Evolutionary conservation across 2,888 invertebrate genomes (phyloP).

Genomic region (Druceiella hillmani): DNA sequence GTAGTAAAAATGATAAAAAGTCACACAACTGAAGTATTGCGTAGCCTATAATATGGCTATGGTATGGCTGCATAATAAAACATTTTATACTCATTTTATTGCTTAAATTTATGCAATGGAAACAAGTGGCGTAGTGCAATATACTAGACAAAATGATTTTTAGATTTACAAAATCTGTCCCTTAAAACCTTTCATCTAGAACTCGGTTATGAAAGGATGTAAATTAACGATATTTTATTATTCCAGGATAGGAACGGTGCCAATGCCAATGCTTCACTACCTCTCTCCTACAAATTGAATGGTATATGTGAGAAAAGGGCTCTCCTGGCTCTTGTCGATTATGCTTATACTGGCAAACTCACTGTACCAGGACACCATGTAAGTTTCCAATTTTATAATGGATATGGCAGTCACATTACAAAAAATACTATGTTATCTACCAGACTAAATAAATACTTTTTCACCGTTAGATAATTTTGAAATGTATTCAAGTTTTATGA

Average conservation of each 20-base stretch:
- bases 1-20: too few relatives aligned
- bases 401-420: conserved; percentile 6
- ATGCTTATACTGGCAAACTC: conserved; percentile 73
- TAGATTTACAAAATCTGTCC: too few relatives aligned
- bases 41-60: too few relatives aligned
- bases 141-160: too few relatives aligned
- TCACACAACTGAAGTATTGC: too few relatives aligned
- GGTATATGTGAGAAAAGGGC: conserved; percentile 61
- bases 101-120: too few relatives aligned
- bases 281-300: conserved; percentile 55
- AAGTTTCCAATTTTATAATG: conserved; percentile 3
- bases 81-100: too few relatives aligned
- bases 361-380: conserved; percentile 46
- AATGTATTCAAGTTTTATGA: too few relatives aligned
- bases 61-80: too few relatives aligned
- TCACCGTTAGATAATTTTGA: too few relatives aligned
- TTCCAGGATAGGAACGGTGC: conserved; percentile 19
- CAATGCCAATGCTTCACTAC: conserved; percentile 15
- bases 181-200: background rate
- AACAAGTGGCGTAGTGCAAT: too few relatives aligned
- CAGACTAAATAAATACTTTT: conserved; percentile 3
- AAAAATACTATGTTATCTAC: background rate
- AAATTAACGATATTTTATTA: background rate
- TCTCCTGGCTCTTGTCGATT: conserved; percentile 71
- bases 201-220: background rate